Evolutionary conservation across 2,797 vertebrate genomes (phyloP).

Genomic region (Centroberyx gerrardi): DNA sequence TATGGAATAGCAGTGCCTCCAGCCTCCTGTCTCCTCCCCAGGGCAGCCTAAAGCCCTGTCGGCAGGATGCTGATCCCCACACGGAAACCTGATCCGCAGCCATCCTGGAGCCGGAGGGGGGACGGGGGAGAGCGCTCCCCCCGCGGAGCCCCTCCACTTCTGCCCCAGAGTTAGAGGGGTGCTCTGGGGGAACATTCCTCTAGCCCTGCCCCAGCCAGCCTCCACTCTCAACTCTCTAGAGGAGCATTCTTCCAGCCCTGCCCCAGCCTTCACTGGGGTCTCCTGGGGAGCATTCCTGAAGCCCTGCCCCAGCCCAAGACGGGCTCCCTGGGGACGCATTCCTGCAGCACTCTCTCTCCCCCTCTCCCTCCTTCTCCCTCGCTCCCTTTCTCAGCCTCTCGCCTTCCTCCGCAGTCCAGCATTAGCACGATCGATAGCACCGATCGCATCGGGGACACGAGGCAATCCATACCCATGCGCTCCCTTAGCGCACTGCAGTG

Average conservation of each 20-base stretch:
- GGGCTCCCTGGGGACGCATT: conserved; percentile 85
- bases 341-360: conserved; percentile 84
- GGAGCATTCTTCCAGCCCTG: conserved; percentile 86
- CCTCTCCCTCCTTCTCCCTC: conserved; percentile 72
- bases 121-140: conserved; percentile 68
- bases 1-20: conserved; percentile 78
- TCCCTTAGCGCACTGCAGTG: conserved; percentile 89
- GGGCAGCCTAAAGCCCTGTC: conserved; percentile 84
- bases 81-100: conserved; percentile 88
- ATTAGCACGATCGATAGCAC: conserved; percentile 89
- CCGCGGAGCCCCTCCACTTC: conserved; percentile 76
- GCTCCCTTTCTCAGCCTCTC: conserved; percentile 78
- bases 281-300: conserved; percentile 87
- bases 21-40: conserved; percentile 83
- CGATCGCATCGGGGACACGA: conserved; percentile 88
- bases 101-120: conserved; percentile 84
- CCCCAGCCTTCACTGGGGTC: conserved; percentile 84
- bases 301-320: conserved; percentile 87
- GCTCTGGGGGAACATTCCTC: conserved; percentile 86
- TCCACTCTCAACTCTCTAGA: conserved; percentile 82
- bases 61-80: conserved; percentile 87
- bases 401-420: conserved; percentile 88
- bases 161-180: conserved; percentile 82
- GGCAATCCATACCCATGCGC: conserved; percentile 88
- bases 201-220: conserved; percentile 83